phyloP scores from a whole-genome alignment of 2,113 vertebrate species.

The Uropsilus gracilis region DNA sequence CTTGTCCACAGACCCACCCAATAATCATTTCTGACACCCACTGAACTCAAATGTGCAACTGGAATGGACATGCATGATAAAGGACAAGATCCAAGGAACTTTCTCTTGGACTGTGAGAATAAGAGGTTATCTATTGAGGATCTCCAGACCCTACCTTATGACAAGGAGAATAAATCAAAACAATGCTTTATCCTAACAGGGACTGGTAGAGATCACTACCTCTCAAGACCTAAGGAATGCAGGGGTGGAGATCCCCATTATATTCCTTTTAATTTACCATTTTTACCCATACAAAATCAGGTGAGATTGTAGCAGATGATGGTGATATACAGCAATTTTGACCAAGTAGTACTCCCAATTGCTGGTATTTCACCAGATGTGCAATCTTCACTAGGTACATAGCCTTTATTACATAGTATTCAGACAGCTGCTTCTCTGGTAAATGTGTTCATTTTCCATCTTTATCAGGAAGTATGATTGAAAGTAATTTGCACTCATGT shows the following conservation, averaged over 20 bases:
- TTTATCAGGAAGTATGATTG: neutral
- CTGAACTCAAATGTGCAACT: neutral
- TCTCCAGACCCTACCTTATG: neutral
- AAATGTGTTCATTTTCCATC: neutral
- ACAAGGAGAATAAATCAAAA: constrained; percentile 51
- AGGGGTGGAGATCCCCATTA: neutral
- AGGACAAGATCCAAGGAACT: neutral
- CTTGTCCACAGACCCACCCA: neutral
- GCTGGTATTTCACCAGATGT: neutral
- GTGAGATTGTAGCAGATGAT: neutral
- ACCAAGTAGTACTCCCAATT: neutral
- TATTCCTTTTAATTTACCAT: neutral
- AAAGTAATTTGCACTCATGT: neutral
- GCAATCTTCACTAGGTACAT: neutral
- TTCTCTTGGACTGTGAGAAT: neutral
- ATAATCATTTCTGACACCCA: neutral
- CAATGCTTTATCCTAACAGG: neutral
- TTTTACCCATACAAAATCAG: neutral
- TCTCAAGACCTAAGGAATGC: neutral
- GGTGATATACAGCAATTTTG: neutral
- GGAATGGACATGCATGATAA: neutral
- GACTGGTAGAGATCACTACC: neutral
- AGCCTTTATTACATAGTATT: neutral
- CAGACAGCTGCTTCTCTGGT: neutral
- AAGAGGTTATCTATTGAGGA: neutral